Evolutionary conservation across 2,888 invertebrate genomes (phyloP), one percentile per base, ranked within the genome.

Genomic region (Tetragonisca angustula): DNA sequence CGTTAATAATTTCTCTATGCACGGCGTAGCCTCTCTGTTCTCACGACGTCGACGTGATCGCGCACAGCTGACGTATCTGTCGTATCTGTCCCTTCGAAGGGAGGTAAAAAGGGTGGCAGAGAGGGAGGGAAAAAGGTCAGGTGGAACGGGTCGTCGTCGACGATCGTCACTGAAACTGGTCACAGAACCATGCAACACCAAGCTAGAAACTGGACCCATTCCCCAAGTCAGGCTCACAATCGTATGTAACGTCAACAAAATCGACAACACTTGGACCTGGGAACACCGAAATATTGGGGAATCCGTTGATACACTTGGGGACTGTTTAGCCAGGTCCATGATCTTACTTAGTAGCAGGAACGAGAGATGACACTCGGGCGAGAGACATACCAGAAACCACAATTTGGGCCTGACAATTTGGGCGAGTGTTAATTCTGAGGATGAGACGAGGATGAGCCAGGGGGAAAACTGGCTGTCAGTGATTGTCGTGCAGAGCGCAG

Each of bases 61-160:
- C 76, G 15, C n/a, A 56, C 79, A 79, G 77, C 77, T 80, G 79
- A 76, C 69, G 68, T 27, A 50, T 79, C 50, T 50, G 19, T 65
- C 24, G 32, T 32, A 32, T 32, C 32, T 32, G 24, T 19, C 4
- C 27, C 19, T 17, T n/a, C 15, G 27, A 36, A 59, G 3, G 21
- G 24, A 36, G 50, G 24, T 27, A 50, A 32, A 21, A 32, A 59
- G 32, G 17, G 69, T 49, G 15, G 11, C 43, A 21, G 36, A 59
- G 50, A 74, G 50, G 21, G 17, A 27, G 36, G 24, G 24, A 36
- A 32, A 43, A 67, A 67, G 65, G 70, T 70, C 65, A 27, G 52
- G 67, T 19, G 2, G 69, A 24, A 13, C 19, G 24, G 24, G 61
- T 49, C 36, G 50, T 49, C 64, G 11, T 19, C n/a, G 59, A 64